Percentiles rank a stretch among this genome's conserved stretches.
Conservation (phyloP, 2,888 invertebrate genomes). For the Sphecodes monilicornis region DNA sequence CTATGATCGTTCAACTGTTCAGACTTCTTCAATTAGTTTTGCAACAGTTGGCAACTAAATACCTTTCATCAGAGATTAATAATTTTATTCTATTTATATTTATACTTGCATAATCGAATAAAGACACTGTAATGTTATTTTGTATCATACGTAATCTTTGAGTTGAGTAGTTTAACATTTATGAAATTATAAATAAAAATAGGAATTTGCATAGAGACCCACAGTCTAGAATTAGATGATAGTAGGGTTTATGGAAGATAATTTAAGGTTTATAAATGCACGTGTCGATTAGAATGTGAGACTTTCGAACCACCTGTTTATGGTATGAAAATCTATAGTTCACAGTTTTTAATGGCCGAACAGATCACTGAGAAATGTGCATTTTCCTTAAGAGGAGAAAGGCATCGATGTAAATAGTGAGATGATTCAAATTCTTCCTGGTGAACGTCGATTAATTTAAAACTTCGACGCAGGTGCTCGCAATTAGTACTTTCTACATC, state of each 20-base stretch:
- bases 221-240: not conserved
- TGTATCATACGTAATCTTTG: not conserved
- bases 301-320: not conserved
- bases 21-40: too few species aligned
- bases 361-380: not conserved
- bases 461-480: not conserved
- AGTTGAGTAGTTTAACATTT: not conserved
- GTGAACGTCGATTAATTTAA: conserved; percentile 49
- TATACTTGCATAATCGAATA: not conserved
- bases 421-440: conserved; percentile 58
- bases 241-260: not conserved
- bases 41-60: too few species aligned
- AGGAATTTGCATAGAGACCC: not conserved
- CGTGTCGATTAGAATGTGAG: not conserved
- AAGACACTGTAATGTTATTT: not conserved
- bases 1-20: too few species aligned
- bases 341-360: not conserved
- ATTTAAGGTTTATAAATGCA: not conserved
- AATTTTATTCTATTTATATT: not conserved
- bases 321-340: not conserved
- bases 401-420: conserved; percentile 25
- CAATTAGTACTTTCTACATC: conserved; percentile 13
- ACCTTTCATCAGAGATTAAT: not conserved
- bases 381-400: conserved; percentile 40
- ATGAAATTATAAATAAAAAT: not conserved